Evolutionary conservation across 2,113 vertebrate species (phyloP), one percentile per base, ranked within the genome.

Genomic region (Orcinus orca): DNA sequence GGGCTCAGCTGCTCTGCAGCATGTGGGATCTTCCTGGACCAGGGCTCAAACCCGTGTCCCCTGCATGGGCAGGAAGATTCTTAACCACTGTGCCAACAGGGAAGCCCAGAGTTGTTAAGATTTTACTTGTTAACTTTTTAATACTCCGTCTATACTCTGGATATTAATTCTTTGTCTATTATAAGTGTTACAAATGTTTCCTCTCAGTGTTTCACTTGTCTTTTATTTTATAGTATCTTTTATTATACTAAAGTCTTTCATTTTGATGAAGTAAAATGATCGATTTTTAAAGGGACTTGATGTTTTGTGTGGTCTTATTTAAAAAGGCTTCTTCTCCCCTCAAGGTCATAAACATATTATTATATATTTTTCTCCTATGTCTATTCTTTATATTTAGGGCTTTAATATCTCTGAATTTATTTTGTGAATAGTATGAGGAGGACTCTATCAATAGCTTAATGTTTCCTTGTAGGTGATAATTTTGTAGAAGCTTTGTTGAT

Each of bases 221-320:
- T 85, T 68, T 88, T 44, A 92, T 36, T 91, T 74, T 87, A n/a
- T 47, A 73, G 9, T 58, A 33, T 36, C 55, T 94, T 94, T 81
- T 81, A 80, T 80, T 81, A 55, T 65, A 82, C 38, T 38, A 44
- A 93, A 84, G 58, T 73, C 1, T 95, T 93, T 95, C 36, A 73
- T 93, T 95, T 96, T 73, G 36, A 60, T 83, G 38, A 17, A 95
- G 17, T 95, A 73, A 93, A 83, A 88, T 90, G 67, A 88, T 65
- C 23, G 47, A 1, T 55, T 62, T 85, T 96, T 44, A n/a, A 95
- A 89, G 73, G 81, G 41, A 36, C 71, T 79, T 82, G 13, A 55
- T 82, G 58, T 67, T 77, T 67, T 79, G 25, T 94, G 26, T 92
- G 33, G 26, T 93, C 50, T 89, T 95, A 73, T 81, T 86, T 63